Evolutionary conservation across 2,113 vertebrate genomes (phyloP).

Genomic region (Chinchilla lanigera): DNA sequence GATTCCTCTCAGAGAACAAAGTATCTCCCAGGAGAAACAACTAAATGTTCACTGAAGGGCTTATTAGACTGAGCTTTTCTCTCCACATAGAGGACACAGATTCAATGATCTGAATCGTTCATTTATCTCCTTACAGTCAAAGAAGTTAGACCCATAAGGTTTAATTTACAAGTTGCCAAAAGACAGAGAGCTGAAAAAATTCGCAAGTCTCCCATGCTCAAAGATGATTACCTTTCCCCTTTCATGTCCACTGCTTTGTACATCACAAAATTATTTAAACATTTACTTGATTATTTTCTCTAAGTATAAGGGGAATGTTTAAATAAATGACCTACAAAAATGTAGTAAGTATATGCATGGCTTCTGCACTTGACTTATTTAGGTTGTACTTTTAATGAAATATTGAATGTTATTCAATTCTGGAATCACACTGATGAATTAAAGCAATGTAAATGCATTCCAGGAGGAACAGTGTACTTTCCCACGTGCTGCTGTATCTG

Average conservation of each 20-base stretch:
- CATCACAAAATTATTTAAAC: not conserved
- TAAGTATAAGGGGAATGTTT: not conserved
- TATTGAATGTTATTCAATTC: not conserved
- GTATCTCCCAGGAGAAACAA: slow-evolving; percentile 27
- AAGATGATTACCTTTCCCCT: not conserved
- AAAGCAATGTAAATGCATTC: not conserved
- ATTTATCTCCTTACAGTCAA: not conserved
- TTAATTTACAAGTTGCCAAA: slow-evolving; percentile 24
- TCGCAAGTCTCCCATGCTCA: not conserved
- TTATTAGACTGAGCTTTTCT: slow-evolving; percentile 32
- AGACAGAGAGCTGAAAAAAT: slow-evolving; percentile 18
- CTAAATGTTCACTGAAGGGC: not conserved
- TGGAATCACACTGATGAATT: not conserved
- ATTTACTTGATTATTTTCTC: not conserved
- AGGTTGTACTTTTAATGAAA: not conserved
- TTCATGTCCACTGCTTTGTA: not conserved
- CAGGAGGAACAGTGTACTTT: not conserved
- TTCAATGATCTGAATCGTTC: slow-evolving; percentile 50
- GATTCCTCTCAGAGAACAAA: slow-evolving; percentile 22
- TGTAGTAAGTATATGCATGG: not conserved
- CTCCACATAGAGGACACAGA: slow-evolving; percentile 24
- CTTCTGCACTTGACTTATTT: not conserved
- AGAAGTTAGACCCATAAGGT: slow-evolving; percentile 26
- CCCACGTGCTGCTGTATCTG: not conserved
- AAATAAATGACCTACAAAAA: not conserved